These are phyloP conservation scores for Magallana nippona DNA, from an alignment of 2,888 invertebrate genomes.

Conservation along the genomic window DNA sequence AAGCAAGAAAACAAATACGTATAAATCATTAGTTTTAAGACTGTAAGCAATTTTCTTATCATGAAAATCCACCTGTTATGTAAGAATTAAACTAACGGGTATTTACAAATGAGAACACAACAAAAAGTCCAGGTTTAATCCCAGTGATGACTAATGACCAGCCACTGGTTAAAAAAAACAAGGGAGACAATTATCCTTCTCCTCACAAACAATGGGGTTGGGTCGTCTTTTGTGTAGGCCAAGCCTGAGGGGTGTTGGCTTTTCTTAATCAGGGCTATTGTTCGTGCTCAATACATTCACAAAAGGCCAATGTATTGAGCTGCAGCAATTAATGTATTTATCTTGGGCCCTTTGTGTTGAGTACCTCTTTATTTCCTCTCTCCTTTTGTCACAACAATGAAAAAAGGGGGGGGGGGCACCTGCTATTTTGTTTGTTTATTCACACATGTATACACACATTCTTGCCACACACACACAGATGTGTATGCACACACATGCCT, in stretches of 20 bases:
- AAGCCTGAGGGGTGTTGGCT: not conserved
- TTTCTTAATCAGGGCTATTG: not conserved
- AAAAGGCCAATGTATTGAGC: constrained; percentile 1
- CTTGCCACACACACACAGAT: not conserved
- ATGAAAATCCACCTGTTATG: not conserved
- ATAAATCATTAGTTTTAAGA: no score
- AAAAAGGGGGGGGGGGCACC: not conserved
- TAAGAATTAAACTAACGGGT: not conserved
- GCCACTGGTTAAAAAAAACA: no score
- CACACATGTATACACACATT: no score
- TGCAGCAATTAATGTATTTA: constrained; percentile 30
- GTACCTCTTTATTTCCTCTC: not conserved
- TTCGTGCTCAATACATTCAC: not conserved
- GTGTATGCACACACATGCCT: constrained; percentile 11
- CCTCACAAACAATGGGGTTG: constrained; percentile 2
- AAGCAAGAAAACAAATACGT: not conserved
- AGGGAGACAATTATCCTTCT: not conserved
- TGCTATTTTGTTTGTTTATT: not conserved
- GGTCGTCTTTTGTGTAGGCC: not conserved
- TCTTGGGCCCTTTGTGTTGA: not conserved
- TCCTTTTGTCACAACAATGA: not conserved
- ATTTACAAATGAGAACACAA: not conserved
- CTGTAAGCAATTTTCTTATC: not conserved
- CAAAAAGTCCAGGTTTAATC: no score
- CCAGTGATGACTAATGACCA: no score